These are phyloP conservation scores for Hoplias malabaricus DNA, from an alignment of 2,113 vertebrate species.

Conservation along the genomic window DNA sequence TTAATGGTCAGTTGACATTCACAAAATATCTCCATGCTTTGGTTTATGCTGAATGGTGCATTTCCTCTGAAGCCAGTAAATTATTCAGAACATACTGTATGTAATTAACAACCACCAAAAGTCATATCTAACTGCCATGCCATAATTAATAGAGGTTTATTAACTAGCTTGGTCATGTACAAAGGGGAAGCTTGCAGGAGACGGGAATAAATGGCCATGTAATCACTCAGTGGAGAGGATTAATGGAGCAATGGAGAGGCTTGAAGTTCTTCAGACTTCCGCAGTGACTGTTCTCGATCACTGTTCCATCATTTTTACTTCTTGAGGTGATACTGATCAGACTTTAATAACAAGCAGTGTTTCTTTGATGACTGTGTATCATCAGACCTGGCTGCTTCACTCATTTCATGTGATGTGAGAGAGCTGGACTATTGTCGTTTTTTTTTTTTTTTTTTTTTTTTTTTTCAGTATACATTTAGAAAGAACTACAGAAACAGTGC, in stretches of 20 bases:
- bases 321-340: constrained; percentile 15
- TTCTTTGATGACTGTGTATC: not conserved
- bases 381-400: not conserved
- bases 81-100: constrained; percentile 62
- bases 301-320: not conserved
- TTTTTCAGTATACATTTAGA: not conserved
- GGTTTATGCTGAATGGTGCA: not conserved
- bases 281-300: not conserved
- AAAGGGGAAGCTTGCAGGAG: constrained; percentile 54
- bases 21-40: not conserved
- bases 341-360: not conserved
- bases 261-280: not conserved
- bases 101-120: constrained; percentile 67
- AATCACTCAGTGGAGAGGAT: constrained; percentile 36
- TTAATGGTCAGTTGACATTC: not conserved
- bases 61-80: constrained; percentile 53
- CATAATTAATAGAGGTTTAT: constrained; percentile 69
- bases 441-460: not conserved
- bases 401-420: not conserved
- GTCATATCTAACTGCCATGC: constrained; percentile 61
- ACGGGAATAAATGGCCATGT: constrained; percentile 53
- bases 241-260: constrained; percentile 26
- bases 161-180: constrained; percentile 66
- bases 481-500: too few relatives aligned
- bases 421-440: not conserved